Evolutionary conservation across 2,888 invertebrate species (phyloP).

Genomic region (Graphium colonna): DNA sequence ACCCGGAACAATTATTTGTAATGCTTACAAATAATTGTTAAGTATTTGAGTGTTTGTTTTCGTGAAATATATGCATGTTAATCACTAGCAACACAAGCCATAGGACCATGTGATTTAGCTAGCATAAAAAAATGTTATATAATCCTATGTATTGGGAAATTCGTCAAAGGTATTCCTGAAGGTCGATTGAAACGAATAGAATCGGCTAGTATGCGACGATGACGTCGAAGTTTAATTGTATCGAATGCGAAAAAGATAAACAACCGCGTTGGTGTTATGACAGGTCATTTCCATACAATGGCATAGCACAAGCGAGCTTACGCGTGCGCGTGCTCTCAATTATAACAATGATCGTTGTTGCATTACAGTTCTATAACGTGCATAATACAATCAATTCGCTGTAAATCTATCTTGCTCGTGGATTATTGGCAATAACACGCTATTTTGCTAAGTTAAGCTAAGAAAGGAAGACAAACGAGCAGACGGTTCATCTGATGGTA

Average conservation of each 20-base stretch:
- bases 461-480: too few relatives aligned
- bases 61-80: too few relatives aligned
- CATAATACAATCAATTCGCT: conserved; percentile 24
- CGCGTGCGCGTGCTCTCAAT: conserved; percentile 69
- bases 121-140: background rate
- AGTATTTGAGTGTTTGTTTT: too few relatives aligned
- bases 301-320: conserved; percentile 52
- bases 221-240: conserved; percentile 19
- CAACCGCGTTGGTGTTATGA: conserved; percentile 41
- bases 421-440: too few relatives aligned
- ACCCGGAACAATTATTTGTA: too few relatives aligned
- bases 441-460: too few relatives aligned
- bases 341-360: conserved; percentile 66
- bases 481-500: too few relatives aligned
- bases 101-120: too few relatives aligned
- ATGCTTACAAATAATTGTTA: too few relatives aligned
- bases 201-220: background rate
- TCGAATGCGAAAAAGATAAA: conserved; percentile 24
- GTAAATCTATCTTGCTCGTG: background rate
- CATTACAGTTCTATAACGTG: conserved; percentile 37
- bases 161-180: conserved; percentile 3
- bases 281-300: conserved; percentile 68
- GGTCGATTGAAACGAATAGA: conserved; percentile 7
- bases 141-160: background rate
- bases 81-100: too few relatives aligned